Base-by-base conservation (phyloP, 2,797 vertebrate genomes). In the Lutjanus argentimaculatus region DNA sequence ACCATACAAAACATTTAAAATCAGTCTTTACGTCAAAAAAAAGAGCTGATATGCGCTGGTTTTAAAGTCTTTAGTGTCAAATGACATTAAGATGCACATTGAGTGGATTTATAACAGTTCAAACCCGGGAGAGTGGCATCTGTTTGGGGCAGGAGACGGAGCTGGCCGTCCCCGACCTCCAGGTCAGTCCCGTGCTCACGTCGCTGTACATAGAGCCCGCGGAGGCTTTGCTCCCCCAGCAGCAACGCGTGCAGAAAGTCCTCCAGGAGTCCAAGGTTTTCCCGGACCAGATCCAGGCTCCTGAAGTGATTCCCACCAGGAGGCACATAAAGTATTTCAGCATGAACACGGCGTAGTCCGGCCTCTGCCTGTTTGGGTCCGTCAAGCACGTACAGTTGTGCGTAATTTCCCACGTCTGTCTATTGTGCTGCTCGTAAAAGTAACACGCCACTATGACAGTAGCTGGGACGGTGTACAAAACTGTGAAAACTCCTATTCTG, bases 261-360 rank as follows among this genome's bases (percentile, higher is more conserved):
- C 97, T 94, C 98, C 98, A 99, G 15, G 98, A 97, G 77, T 98
- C 98, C 0, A 99, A 73, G 0, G 98, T 99, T 85, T 99, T 99
- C 12, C 97, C 96, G 0, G 98, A 99, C 97, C 98, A 99, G 87
- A 98, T 95, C 98, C 98, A 99, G 25, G 97, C 96, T 0, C 98
- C 98, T 0, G 98, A 99, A 1, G 97, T 98, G 95, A 99, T 98
- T 87, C 98, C 98, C 84, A 98, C 97, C 74, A 98, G 95, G 22
- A 98, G 96, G 90, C 97, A 98, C 97, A 98, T 98, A 81, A 99
- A 98, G 92, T 99, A 99, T 85, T 98, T 98, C 43, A 99, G 95
- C 98, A 99, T 99, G 88, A 99, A 99, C 75, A 99, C 97, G 0
- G 97, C 97, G 0, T 98, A 99, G 90, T 98, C 97, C 0, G 97